Percentiles rank a stretch among this genome's conserved stretches.
phyloP scores from a whole-genome alignment of 2,888 invertebrate genomes.

The Phortica okadai region DNA sequence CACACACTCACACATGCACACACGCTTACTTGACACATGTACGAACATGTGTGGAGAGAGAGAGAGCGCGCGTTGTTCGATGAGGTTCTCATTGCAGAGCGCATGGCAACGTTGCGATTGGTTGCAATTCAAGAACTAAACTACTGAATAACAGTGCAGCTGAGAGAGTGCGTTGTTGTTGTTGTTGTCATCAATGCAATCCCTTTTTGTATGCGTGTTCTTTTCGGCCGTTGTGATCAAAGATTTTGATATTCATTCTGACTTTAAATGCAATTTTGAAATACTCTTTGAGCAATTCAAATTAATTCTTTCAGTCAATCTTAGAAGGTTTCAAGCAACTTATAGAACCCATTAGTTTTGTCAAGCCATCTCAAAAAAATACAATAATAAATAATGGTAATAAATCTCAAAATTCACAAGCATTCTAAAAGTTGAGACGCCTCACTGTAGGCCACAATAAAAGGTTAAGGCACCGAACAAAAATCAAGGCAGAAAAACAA shows the following conservation, averaged over 20 bases:
- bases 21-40: neutral
- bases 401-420: neutral
- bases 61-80: neutral
- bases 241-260: no score
- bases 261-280: no score
- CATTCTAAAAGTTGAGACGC: neutral
- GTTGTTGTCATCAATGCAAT: no score
- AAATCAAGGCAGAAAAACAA: conserved; percentile 11
- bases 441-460: conserved; percentile 19
- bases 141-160: no score
- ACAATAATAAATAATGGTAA: neutral
- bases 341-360: no score
- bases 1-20: conserved; percentile 19
- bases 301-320: no score
- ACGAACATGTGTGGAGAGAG: neutral
- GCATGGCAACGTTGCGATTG: neutral
- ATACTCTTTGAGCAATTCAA: no score
- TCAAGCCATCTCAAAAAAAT: neutral
- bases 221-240: no score
- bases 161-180: no score
- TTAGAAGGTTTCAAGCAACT: no score
- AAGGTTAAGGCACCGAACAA: conserved; percentile 1
- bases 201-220: no score
- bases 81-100: neutral
- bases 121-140: no score